Conservation (phyloP, 2,888 invertebrate species). For the Diloba caeruleocephala region DNA sequence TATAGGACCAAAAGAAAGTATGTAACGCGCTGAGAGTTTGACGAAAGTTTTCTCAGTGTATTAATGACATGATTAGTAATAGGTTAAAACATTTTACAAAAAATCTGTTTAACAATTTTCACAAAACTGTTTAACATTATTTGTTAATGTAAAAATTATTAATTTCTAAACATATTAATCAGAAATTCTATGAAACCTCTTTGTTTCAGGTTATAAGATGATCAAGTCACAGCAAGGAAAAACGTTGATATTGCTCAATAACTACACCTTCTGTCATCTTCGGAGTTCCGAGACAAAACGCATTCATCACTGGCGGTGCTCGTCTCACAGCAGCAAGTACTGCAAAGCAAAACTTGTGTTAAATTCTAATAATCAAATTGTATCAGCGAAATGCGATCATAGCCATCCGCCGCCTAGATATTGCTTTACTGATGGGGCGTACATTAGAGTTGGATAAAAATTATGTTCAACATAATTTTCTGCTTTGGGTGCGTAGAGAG, state of each 20-base stretch:
- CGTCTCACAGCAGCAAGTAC: constrained; percentile 3
- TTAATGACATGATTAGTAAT: too few species aligned
- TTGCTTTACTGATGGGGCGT: background rate
- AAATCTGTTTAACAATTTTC: too few species aligned
- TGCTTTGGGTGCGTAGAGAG: too few species aligned
- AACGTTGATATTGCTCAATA: constrained; percentile 1
- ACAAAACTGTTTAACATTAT: too few species aligned
- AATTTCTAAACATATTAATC: too few species aligned
- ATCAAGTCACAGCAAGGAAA: constrained; percentile 3
- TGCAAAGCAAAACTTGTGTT: constrained; percentile 7
- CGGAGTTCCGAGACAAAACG: background rate
- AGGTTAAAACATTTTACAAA: too few species aligned
- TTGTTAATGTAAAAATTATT: too few species aligned
- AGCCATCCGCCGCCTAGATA: constrained; percentile 1
- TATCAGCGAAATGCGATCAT: background rate
- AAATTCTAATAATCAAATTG: background rate
- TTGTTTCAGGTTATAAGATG: background rate
- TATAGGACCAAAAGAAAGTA: too few species aligned
- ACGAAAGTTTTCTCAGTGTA: too few species aligned
- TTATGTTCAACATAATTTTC: too few species aligned
- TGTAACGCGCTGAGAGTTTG: too few species aligned
- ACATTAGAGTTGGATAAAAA: constrained; percentile 4
- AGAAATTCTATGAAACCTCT: background rate
- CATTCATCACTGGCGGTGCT: constrained; percentile 5
- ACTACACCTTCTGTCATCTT: constrained; percentile 3